Evolutionary conservation across 2,888 invertebrate genomes (phyloP).

Genomic region (Chirona hameri): DNA sequence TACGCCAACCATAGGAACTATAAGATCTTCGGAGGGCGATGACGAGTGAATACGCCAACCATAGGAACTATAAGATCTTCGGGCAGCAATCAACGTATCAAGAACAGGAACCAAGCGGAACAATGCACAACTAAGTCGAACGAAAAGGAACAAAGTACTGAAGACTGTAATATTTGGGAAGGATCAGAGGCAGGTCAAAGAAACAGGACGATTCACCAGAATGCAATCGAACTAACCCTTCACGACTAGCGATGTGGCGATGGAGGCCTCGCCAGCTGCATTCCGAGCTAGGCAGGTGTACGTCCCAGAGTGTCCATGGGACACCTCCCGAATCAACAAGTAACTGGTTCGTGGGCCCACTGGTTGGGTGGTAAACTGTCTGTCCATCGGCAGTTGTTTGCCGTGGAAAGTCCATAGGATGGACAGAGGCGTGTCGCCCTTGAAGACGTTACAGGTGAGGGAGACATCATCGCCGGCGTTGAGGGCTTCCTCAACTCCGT

Average conservation of each 20-base stretch:
- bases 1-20: no score
- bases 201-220: not conserved
- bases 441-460: constrained; percentile 65
- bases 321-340: constrained; percentile 56
- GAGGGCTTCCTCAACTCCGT: constrained; percentile 27
- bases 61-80: no score
- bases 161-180: not conserved
- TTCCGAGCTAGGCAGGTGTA: constrained; percentile 68
- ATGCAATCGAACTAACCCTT: constrained; percentile 33
- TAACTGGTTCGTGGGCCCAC: constrained; percentile 43
- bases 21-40: no score
- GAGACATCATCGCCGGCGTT: constrained; percentile 60
- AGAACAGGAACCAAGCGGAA: no score
- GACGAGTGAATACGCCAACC: no score
- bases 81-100: no score
- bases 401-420: constrained; percentile 74
- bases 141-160: not conserved
- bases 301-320: constrained; percentile 64
- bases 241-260: constrained; percentile 36
- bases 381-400: constrained; percentile 51
- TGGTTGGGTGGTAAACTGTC: constrained; percentile 42
- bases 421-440: constrained; percentile 73
- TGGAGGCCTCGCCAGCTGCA: constrained; percentile 49
- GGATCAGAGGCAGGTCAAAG: not conserved
- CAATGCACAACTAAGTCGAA: not conserved